phyloP scores from a whole-genome alignment of 1,140 invertebrate genomes.

The Microplitis demolitor region DNA sequence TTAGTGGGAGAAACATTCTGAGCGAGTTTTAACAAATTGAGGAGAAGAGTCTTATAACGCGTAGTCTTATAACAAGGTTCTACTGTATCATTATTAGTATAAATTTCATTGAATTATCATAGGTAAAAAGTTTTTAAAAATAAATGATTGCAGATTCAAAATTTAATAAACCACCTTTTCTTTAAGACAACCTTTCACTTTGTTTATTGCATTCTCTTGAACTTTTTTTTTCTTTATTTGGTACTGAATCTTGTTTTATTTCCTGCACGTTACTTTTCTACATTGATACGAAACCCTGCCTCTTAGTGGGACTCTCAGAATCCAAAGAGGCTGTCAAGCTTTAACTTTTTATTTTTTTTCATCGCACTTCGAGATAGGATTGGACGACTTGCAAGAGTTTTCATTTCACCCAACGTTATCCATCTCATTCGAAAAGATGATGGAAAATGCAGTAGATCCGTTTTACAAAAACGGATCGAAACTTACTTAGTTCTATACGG shows the following conservation, averaged over 20 bases:
- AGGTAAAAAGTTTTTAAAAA: too few species aligned
- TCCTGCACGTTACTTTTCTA: background rate
- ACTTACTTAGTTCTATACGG: background rate
- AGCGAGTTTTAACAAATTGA: too few species aligned
- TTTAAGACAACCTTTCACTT: background rate
- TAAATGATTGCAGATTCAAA: background rate
- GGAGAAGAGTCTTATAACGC: too few species aligned
- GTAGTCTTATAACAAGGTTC: too few species aligned
- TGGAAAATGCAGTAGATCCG: background rate
- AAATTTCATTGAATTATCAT: too few species aligned
- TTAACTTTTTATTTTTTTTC: background rate
- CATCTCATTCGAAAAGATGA: conserved; percentile 8
- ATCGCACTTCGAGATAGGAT: background rate
- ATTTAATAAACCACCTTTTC: background rate
- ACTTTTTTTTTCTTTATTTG: background rate
- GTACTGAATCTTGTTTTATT: background rate
- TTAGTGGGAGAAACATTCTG: too few species aligned
- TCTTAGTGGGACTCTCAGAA: background rate
- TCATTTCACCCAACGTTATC: conserved; percentile 2
- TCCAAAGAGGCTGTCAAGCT: background rate
- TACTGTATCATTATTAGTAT: too few species aligned
- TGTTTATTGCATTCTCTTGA: too few species aligned
- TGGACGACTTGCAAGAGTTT: conserved; percentile 4
- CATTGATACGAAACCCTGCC: background rate
- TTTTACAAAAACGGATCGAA: background rate